These are phyloP conservation scores for Drosophila melanocephala DNA, from an alignment of 2,888 invertebrate species.

Conservation along the genomic window DNA sequence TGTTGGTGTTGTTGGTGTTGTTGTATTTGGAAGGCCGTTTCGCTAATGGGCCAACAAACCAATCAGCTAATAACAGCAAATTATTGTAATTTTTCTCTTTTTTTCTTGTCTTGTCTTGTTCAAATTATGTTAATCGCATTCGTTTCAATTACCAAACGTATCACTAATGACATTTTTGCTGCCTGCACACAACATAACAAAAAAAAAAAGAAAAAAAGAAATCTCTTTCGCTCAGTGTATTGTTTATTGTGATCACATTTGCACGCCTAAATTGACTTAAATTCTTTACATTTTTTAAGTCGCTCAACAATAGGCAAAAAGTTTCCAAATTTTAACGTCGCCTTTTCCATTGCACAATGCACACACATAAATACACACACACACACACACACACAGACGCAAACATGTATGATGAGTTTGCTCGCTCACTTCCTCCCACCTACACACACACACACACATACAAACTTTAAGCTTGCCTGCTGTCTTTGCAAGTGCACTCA, in stretches of 20 bases:
- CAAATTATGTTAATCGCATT: slow-evolving; percentile 83
- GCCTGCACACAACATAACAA: slow-evolving; percentile 20
- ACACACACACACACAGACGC: slow-evolving; percentile 1
- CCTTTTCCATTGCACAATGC: slow-evolving; percentile 35
- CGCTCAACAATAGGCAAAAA: slow-evolving; percentile 63
- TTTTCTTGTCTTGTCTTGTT: slow-evolving; percentile 23
- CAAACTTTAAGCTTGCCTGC: slow-evolving; percentile 33
- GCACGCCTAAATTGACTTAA: slow-evolving; percentile 67
- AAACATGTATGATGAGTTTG: slow-evolving; percentile 15
- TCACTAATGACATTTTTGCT: slow-evolving; percentile 50
- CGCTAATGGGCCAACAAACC: slow-evolving; percentile 63
- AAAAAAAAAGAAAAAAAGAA: slow-evolving; percentile 37
- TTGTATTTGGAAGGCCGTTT: slow-evolving; percentile 37
- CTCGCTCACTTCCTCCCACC: slow-evolving; percentile 48
- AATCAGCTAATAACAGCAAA: slow-evolving; percentile 70
- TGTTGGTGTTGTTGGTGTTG: not conserved
- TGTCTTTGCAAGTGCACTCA: slow-evolving; percentile 34
- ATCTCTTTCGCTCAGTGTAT: slow-evolving; percentile 20
- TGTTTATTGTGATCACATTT: slow-evolving; percentile 50
- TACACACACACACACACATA: slow-evolving; percentile 28
- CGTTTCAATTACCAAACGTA: slow-evolving; percentile 78
- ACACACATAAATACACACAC: slow-evolving; percentile 13
- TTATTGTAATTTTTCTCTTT: slow-evolving; percentile 72
- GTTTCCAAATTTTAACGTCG: slow-evolving; percentile 41
- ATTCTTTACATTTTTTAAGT: slow-evolving; percentile 54